Evolutionary conservation across 2,113 vertebrate genomes (phyloP).

Genomic region (Sphaerodactylus townsendi): DNA sequence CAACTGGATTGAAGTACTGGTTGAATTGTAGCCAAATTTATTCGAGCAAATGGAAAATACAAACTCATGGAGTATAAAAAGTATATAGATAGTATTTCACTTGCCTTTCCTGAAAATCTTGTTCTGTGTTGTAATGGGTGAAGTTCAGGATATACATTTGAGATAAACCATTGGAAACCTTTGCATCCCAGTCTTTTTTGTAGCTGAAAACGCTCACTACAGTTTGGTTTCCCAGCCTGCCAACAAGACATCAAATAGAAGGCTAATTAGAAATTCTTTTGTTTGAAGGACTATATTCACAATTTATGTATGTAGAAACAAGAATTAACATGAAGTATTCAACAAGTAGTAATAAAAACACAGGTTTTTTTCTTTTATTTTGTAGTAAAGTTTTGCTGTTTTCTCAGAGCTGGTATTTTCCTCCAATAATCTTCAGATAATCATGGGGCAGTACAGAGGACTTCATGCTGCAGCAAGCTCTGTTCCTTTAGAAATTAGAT

Average conservation of each 20-base stretch:
- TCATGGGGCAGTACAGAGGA: too few species aligned
- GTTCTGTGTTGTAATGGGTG: constrained; percentile 71
- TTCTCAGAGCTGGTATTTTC: neutral
- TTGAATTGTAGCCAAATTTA: neutral
- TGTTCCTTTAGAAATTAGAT: too few species aligned
- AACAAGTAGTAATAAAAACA: neutral
- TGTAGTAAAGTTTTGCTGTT: too few species aligned
- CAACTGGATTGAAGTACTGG: neutral
- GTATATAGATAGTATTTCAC: constrained; percentile 1
- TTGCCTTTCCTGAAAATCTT: constrained; percentile 84
- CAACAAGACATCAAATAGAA: neutral
- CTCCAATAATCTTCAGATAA: too few species aligned
- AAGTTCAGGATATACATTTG: constrained; percentile 82
- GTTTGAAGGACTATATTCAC: neutral
- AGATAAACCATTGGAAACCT: constrained; percentile 89
- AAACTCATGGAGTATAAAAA: neutral
- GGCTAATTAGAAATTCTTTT: neutral
- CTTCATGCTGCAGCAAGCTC: too few species aligned
- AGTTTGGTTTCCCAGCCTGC: constrained; percentile 81
- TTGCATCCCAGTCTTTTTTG: constrained; percentile 81
- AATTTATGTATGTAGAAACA: neutral
- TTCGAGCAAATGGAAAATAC: neutral
- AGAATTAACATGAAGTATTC: too few species aligned
- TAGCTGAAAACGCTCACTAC: constrained; percentile 78
- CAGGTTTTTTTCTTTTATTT: neutral